Conservation (phyloP, 2,113 vertebrate genomes). For the Oryzias javanicus region DNA sequence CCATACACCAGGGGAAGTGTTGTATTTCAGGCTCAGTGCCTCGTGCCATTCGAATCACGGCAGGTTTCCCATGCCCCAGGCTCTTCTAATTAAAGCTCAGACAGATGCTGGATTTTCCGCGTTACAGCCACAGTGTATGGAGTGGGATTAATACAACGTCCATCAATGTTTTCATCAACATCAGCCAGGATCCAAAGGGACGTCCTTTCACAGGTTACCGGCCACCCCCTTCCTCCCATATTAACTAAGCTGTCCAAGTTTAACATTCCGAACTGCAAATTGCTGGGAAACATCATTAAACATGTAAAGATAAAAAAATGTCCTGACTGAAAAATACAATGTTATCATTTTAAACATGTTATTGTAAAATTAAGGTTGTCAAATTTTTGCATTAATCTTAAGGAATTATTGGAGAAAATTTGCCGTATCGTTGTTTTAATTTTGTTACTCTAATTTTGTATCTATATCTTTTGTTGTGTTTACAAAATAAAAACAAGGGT, state of each 20-base stretch:
- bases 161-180: constrained; percentile 48
- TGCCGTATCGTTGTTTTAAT: too few species aligned
- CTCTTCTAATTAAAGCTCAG: constrained; percentile 61
- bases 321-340: not conserved
- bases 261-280: constrained; percentile 17
- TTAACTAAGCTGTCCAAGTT: constrained; percentile 13
- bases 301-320: not conserved
- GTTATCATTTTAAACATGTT: too few species aligned
- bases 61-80: constrained; percentile 60
- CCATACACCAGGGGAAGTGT: constrained; percentile 37
- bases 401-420: too few species aligned
- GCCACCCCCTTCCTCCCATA: constrained; percentile 50
- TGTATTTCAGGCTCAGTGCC: constrained; percentile 52
- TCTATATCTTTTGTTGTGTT: too few species aligned
- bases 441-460: too few species aligned
- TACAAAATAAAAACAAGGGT: too few species aligned
- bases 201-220: constrained; percentile 44
- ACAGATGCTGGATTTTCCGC: constrained; percentile 71
- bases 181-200: constrained; percentile 44
- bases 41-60: constrained; percentile 64
- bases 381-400: too few species aligned
- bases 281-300: constrained; percentile 9
- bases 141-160: constrained; percentile 63
- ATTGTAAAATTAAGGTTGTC: too few species aligned
- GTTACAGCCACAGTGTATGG: constrained; percentile 44